Evolutionary conservation across 2,888 invertebrate genomes (phyloP).

Genomic region (Darwinula stevensoni): DNA sequence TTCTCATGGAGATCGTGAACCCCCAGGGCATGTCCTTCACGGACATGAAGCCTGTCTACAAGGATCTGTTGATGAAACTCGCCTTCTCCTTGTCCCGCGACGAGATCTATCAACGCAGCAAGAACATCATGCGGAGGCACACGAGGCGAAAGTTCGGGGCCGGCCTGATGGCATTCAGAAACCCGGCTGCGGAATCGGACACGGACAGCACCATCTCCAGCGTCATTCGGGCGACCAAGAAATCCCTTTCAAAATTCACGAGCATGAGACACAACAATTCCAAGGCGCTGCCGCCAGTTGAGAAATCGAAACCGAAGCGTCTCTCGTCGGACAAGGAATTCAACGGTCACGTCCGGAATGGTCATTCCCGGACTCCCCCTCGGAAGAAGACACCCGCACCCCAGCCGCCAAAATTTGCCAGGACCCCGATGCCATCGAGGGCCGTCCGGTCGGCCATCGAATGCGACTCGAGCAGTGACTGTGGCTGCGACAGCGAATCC

Average conservation of each 20-base stretch:
- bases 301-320: too few species aligned
- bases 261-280: conserved; percentile 2
- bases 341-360: neutral
- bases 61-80: conserved; percentile 56
- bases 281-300: too few species aligned
- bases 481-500: conserved; percentile 52
- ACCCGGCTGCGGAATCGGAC: conserved; percentile 7
- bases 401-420: conserved; percentile 1
- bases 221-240: conserved; percentile 10
- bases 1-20: conserved; percentile 58
- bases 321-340: too few species aligned
- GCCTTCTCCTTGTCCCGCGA: conserved; percentile 71
- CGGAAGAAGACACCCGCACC: neutral
- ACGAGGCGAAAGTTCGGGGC: conserved; percentile 15
- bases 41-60: conserved; percentile 65
- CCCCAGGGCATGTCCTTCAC: conserved; percentile 79
- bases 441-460: conserved; percentile 16
- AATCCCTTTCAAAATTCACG: conserved; percentile 10
- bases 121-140: conserved; percentile 59
- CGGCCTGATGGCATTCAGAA: conserved; percentile 3
- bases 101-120: conserved; percentile 61
- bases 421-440: conserved; percentile 12
- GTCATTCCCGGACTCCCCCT: neutral
- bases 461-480: conserved; percentile 64
- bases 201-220: conserved; percentile 9